Evolutionary conservation across 2,888 invertebrate species (phyloP), one percentile per base, ranked within the genome.

Genomic region (Chalcis sispes): DNA sequence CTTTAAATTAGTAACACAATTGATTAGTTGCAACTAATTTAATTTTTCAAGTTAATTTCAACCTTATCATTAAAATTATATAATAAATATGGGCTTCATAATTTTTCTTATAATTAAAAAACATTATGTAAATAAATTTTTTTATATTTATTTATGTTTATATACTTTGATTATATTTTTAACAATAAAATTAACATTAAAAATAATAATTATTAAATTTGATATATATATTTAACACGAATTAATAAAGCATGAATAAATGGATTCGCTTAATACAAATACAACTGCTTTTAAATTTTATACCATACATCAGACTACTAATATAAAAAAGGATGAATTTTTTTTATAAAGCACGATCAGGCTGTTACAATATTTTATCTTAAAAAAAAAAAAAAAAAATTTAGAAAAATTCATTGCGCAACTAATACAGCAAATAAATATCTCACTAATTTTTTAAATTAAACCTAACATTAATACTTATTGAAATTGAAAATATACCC

Each of bases 191-290:
- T 59, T 52, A 73, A 59, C 50, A 61, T 73, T 59, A 52, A 61
- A 66, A n/a, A 74, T 67, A 25, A 67, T 50, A 73, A 73, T 61
- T 18, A 54, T 20, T 15, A 29, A 54, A 54, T 69, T 56, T 50
- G 32, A 74, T 50, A 74, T 67, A 74, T 67, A 67, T 67, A 74
- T 67, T 48, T 65, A 72, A 72, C 65, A 66, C 36, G 46, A 46
- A 5, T 62, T 62, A 18, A 61, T 52, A n/a, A 64, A 29, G 23
- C 15, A 54, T 71, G 56, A 32, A 65, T 36, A 15, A 18, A 58
- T 72, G 25, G 58, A 56, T 15, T 71, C 42, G 71, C 61, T 64
- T 58, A 20, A n/a, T 73, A 67, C 59, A 66, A 66, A 61, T 13
- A n/a, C 18, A 65, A 66, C 18, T 52, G 13, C 7, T 42, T 18